Conservation (phyloP, 1,140 invertebrate species). For the Pectinophora gossypiella region DNA sequence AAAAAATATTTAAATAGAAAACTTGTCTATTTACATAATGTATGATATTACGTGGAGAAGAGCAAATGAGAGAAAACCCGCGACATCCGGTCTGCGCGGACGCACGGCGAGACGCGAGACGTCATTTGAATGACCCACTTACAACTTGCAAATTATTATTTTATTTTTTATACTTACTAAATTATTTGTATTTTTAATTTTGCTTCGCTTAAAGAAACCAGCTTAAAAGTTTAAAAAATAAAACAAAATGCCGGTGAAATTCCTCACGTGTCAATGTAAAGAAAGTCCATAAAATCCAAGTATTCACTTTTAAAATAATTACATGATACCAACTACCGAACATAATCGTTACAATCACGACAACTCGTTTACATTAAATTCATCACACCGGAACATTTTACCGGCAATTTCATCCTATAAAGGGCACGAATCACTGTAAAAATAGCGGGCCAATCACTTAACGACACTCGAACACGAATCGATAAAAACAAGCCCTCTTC, state of each 20-base stretch:
- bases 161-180: no score
- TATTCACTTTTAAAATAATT: no score
- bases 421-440: not conserved
- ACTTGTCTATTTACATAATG: no score
- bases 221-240: no score
- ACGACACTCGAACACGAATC: conserved; percentile 17
- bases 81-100: not conserved
- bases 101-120: not conserved
- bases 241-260: no score
- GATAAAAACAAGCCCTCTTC: conserved; percentile 34
- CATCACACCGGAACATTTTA: not conserved
- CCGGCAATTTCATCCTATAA: conserved; percentile 1
- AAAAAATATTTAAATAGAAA: no score
- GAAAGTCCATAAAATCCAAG: no score
- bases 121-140: no score
- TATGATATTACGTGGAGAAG: not conserved
- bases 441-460: conserved; percentile 1
- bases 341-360: not conserved
- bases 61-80: not conserved
- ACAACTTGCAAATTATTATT: not conserved
- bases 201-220: no score
- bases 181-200: no score
- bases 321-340: no score
- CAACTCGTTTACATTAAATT: not conserved
- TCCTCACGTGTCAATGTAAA: no score